Evolutionary conservation across 2,888 invertebrate genomes (phyloP), one percentile per base, ranked within the genome.

Genomic region (Neelides folsomi): DNA sequence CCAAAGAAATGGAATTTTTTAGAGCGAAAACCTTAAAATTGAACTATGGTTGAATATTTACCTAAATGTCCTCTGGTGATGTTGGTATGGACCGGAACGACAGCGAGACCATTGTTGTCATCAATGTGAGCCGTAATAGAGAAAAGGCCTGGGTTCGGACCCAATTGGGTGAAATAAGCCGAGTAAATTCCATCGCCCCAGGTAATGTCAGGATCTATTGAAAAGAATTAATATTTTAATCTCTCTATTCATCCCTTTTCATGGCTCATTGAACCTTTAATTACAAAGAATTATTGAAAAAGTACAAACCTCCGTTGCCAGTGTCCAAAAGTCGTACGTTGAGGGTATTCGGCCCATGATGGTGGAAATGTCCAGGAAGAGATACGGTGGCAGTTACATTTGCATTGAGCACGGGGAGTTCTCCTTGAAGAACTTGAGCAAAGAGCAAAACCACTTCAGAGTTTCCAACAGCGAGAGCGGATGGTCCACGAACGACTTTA

Each of bases 111-210:
- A 39, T 58, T 54, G 48, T 66, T 65, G 53, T 67, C 66, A 44
- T 62, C 59, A 41, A 67, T 66, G 19, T 62, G 54, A 16, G 70
- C 63, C 2, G 63, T 66, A 20, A 71, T 66, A 48, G 66, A 67
- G 59, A 71, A 71, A 39, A 60, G 58, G 41, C 66, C 66, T 45
- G 54, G 55, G 53, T 52, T 65, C 9, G 59, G 51, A n/a, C 64
- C 64, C 18, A 68, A 65, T 34, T 66, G 59, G 44, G 68, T 67
- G 56, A 69, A 69, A 56, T 68, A 71, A 7, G 69, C 66, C 2
- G 72, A 71, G 57, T 72, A 73, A 37, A 70, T 66, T 15, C 72
- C 72, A 60, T 73, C 73, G 39, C 68, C 65, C 59, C 66, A 66
- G 6, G 67, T 66, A 7, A 71, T 66, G 57, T 73, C 73, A 10